These are phyloP conservation scores for Heliconius ismenius DNA, from an alignment of 2,888 invertebrate species.

Conservation along the genomic window DNA sequence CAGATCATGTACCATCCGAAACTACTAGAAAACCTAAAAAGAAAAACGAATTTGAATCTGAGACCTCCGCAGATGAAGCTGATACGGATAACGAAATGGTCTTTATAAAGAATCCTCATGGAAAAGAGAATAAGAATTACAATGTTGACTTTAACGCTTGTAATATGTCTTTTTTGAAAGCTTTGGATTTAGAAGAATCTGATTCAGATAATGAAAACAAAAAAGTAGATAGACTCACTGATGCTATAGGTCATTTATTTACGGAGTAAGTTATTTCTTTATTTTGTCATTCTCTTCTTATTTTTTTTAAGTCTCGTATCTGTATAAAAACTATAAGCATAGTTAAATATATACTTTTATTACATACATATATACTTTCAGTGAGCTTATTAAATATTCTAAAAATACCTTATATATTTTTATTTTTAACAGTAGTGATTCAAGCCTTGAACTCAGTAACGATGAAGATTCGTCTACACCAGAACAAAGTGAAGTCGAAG, in stretches of 20 bases:
- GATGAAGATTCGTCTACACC: constrained; percentile 72
- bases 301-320: no score
- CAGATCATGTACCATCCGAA: constrained; percentile 52
- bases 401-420: no score
- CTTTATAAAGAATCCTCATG: constrained; percentile 77
- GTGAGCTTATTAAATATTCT: no score
- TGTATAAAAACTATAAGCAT: no score
- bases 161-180: constrained; percentile 76
- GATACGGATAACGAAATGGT: constrained; percentile 83
- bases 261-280: constrained; percentile 81
- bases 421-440: constrained; percentile 58
- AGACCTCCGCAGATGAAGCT: constrained; percentile 82
- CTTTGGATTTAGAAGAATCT: constrained; percentile 84
- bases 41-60: constrained; percentile 76
- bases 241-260: constrained; percentile 89
- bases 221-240: constrained; percentile 85
- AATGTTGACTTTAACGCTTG: constrained; percentile 69
- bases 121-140: constrained; percentile 60
- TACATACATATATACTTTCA: no score
- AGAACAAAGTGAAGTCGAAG: constrained; percentile 66
- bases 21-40: constrained; percentile 58
- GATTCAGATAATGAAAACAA: constrained; percentile 89
- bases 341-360: no score
- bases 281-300: neutral
- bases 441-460: constrained; percentile 69